Percentiles rank a stretch among this genome's conserved stretches.
Evolutionary conservation across 2,888 invertebrate genomes (phyloP).

Genomic region (Sinopyrophorus schimmeli): DNA sequence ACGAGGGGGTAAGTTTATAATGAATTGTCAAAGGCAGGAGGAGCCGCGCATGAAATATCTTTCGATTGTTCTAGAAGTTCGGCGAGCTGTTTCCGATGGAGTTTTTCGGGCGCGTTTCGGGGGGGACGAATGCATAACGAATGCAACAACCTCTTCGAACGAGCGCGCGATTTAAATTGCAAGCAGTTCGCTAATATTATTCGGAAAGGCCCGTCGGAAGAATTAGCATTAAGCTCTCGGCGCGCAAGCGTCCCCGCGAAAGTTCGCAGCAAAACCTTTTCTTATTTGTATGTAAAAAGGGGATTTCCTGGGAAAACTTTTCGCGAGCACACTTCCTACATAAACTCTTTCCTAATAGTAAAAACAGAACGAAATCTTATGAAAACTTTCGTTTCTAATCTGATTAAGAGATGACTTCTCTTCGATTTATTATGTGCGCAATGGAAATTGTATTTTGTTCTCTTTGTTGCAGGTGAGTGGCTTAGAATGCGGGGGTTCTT

Average conservation of each 20-base stretch:
- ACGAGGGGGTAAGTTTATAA: slow-evolving; percentile 44
- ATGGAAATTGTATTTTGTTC: too few relatives aligned
- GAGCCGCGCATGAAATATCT: slow-evolving; percentile 47
- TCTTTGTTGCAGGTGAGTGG: too few relatives aligned
- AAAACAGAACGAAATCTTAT: background rate
- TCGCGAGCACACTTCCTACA: slow-evolving; percentile 4
- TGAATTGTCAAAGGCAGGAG: slow-evolving; percentile 49
- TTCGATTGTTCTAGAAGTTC: slow-evolving; percentile 44
- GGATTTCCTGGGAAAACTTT: slow-evolving; percentile 3
- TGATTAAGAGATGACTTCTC: too few relatives aligned
- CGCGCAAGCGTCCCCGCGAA: slow-evolving; percentile 15
- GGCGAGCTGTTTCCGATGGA: too few relatives aligned
- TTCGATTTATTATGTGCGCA: too few relatives aligned
- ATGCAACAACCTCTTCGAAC: slow-evolving; percentile 31
- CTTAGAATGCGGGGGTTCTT: too few relatives aligned
- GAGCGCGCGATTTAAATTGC: slow-evolving; percentile 37
- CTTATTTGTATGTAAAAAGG: slow-evolving; percentile 17
- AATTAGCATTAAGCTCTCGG: slow-evolving; percentile 25
- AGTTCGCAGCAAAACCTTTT: slow-evolving; percentile 11
- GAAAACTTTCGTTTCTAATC: too few relatives aligned
- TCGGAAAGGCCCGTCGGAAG: slow-evolving; percentile 24
- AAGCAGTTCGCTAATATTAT: slow-evolving; percentile 32
- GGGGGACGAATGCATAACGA: slow-evolving; percentile 32
- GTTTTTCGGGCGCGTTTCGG: slow-evolving; percentile 22
- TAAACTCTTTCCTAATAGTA: background rate